A percentile compares a stretch with the other conserved stretches of the same genome.
phyloP scores from a whole-genome alignment of 2,797 vertebrate genomes.

The Smutsia temminckii region DNA sequence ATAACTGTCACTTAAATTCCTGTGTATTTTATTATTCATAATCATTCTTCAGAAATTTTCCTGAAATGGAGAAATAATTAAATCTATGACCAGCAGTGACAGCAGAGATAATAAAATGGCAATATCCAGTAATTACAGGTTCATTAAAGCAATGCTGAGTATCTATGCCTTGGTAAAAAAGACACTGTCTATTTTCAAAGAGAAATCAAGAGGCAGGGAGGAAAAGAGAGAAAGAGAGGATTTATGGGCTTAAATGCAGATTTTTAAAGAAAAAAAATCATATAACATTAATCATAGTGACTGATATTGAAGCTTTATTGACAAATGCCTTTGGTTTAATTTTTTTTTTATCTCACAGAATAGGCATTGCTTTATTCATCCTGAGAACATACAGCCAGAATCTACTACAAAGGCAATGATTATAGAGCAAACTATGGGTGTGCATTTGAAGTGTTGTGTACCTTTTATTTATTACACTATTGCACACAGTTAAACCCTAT shows the following conservation, averaged over 20 bases:
- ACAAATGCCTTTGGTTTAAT: slow-evolving; percentile 26
- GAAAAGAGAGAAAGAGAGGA: background rate
- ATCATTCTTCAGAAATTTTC: slow-evolving; percentile 69
- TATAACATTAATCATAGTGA: slow-evolving; percentile 24
- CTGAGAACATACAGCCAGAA: background rate
- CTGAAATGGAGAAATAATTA: slow-evolving; percentile 50
- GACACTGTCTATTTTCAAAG: background rate
- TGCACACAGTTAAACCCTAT: background rate
- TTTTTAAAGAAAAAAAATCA: slow-evolving; percentile 22
- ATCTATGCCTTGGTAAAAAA: slow-evolving; percentile 32
- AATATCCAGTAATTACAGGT: slow-evolving; percentile 69
- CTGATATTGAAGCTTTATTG: slow-evolving; percentile 11
- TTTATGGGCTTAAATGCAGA: background rate
- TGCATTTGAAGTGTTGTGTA: background rate
- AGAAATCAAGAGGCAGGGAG: background rate
- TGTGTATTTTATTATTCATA: background rate
- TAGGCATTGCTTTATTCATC: slow-evolving; percentile 49
- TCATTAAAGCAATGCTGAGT: slow-evolving; percentile 53
- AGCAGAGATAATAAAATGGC: slow-evolving; percentile 67
- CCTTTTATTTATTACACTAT: background rate
- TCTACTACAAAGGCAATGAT: slow-evolving; percentile 46
- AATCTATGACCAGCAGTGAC: background rate
- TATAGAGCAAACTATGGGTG: background rate
- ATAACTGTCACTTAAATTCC: slow-evolving; percentile 68
- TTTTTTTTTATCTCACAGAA: slow-evolving; percentile 17